phyloP scores from a whole-genome alignment of 1,140 invertebrate genomes.

The Rhyzopertha dominica region DNA sequence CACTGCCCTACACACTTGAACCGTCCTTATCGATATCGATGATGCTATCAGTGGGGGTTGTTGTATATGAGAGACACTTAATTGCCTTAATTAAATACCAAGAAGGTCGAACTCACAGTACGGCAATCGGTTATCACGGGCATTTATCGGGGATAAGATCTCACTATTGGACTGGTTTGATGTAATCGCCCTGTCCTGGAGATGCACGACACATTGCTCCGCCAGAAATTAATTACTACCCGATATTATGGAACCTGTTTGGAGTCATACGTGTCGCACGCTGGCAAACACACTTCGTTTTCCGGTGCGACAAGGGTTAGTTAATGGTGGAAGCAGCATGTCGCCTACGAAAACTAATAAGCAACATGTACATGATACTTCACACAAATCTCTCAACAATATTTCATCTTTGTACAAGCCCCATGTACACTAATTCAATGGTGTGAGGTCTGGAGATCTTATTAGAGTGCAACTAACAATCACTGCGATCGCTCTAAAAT shows the following conservation, averaged over 20 bases:
- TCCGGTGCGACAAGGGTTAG: no score
- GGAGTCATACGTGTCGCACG: conserved; percentile 28
- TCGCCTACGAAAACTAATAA: no score
- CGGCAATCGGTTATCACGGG: conserved; percentile 35
- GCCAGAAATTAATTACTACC: conserved; percentile 35
- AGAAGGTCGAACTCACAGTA: conserved; percentile 36
- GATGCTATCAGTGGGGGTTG: conserved; percentile 33
- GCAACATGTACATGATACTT: no score
- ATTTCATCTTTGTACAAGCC: no score
- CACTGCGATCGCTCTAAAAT: no score
- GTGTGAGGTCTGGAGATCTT: no score
- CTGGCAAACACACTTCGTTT: no score
- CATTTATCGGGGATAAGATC: conserved; percentile 36
- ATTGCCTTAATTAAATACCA: conserved; percentile 43
- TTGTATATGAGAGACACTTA: conserved; percentile 42
- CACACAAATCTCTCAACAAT: no score
- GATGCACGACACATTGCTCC: conserved; percentile 24
- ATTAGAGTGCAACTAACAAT: no score
- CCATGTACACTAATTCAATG: no score
- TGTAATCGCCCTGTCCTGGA: conserved; percentile 21
- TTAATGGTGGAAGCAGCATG: no score
- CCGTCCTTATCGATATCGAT: conserved; percentile 26
- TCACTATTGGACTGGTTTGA: conserved; percentile 23
- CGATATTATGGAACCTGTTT: conserved; percentile 28
- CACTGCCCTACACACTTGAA: conserved; percentile 23